Evolutionary conservation across 2,113 vertebrate genomes (phyloP).

Genomic region (Colaptes auratus): DNA sequence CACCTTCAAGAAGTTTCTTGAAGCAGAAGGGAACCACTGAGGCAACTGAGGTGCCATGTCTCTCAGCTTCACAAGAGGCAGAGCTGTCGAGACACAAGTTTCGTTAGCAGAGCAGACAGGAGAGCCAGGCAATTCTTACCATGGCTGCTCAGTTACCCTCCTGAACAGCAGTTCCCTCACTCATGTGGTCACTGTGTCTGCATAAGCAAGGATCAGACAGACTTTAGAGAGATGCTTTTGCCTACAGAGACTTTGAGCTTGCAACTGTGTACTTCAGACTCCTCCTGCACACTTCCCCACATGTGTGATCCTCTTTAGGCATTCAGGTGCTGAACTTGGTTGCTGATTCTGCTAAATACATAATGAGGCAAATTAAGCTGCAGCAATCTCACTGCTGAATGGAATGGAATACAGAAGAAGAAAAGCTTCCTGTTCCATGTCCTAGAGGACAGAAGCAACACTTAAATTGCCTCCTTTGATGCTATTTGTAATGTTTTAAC

Average conservation of each 20-base stretch:
- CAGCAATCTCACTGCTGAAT: background rate
- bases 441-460: background rate
- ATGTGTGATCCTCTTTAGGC: background rate
- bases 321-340: background rate
- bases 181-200: background rate
- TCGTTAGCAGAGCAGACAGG: background rate
- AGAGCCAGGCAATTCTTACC: background rate
- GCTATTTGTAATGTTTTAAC: background rate
- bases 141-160: background rate
- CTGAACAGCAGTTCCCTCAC: background rate
- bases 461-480: background rate
- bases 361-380: background rate
- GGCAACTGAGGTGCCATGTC: background rate
- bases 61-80: background rate
- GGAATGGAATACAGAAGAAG: background rate
- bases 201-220: background rate
- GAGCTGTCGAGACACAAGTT: fast-evolving
- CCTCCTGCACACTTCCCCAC: background rate
- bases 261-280: background rate
- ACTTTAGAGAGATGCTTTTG: background rate
- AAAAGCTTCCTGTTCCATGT: background rate
- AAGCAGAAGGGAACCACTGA: background rate
- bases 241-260: background rate
- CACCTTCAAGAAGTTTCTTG: background rate
- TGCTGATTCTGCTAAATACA: slow-evolving; percentile 21